Evolutionary conservation across 1,140 invertebrate genomes (phyloP).

Genomic region (Pectinophora gossypiella): DNA sequence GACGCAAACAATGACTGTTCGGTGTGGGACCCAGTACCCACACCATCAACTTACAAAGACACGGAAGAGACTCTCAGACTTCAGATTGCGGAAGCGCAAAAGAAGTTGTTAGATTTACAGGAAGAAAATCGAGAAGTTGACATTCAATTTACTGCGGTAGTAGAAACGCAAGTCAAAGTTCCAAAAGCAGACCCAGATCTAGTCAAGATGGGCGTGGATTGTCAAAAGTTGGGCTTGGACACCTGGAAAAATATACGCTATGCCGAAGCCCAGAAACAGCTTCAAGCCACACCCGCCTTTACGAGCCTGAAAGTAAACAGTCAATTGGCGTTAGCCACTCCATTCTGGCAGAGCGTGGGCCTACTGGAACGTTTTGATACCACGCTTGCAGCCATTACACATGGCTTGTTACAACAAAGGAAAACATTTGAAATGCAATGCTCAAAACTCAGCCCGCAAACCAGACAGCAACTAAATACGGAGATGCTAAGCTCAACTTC

Average conservation of each 20-base stretch:
- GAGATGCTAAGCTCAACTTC: background rate
- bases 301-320: slow-evolving; percentile 16
- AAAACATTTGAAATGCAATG: background rate
- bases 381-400: slow-evolving; percentile 2
- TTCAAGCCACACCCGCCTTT: slow-evolving; percentile 29
- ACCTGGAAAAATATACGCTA: slow-evolving; percentile 30
- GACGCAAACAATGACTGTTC: too few relatives aligned
- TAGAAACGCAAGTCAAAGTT: background rate
- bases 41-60: too few relatives aligned
- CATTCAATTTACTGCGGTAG: slow-evolving; percentile 8
- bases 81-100: background rate
- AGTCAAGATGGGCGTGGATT: background rate
- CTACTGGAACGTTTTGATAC: slow-evolving; percentile 6
- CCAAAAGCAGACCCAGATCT: background rate
- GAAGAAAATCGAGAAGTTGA: background rate
- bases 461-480: background rate
- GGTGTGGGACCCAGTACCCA: too few relatives aligned
- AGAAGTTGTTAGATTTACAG: background rate
- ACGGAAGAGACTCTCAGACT: background rate
- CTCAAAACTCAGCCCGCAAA: background rate
- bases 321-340: background rate
- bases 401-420: slow-evolving; percentile 5
- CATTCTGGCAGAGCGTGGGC: background rate
- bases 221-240: slow-evolving; percentile 18
- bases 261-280: slow-evolving; percentile 23